Evolutionary conservation across 2,797 vertebrate genomes (phyloP), one percentile per base, ranked within the genome.

Genomic region (Ataeniobius toweri): DNA sequence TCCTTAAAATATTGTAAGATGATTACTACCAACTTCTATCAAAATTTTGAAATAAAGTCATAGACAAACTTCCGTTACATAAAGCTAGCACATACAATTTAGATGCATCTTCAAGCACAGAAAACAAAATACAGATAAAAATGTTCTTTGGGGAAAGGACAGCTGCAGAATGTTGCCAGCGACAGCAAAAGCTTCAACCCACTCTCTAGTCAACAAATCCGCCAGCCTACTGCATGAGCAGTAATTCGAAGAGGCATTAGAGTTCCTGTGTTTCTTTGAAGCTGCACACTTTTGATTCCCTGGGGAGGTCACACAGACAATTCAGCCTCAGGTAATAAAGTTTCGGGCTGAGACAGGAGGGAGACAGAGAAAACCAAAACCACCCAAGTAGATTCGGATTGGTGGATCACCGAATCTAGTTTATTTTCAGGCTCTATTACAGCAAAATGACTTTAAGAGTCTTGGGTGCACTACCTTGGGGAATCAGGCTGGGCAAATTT

Each of bases 391-490:
- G 59, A 55, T 24, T 41, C 12, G 14, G 63, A 78, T 16, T 71
- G 85, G 81, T 78, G 84, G 78, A 88, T 86, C 85, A 87, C 91
- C 87, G 87, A 89, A 92, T 91, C 88, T 86, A 85, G 86, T 93
- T 94, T 80, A 86, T 90, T 87, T 83, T 85, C 79, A 90, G 91
- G 87, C 91, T 93, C 85, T 79, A 91, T 92, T 91, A 86, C 80
- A 83, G 75, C 78, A 73, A 83, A 84, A 92, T 87, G 67, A 84
- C 80, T 89, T 72, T 63, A 82, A 85, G 85, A 88, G 67, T 69
- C 83, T 71, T 74, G 5, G n/a, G 73, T 81, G 86, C 80, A 88
- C 91, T 92, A 89, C 90, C 91, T 82, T 0, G 2, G 80, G 73
- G 79, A 75, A 59, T 26, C 51, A 16, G 22, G 59, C 13, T 1